phyloP scores from a whole-genome alignment of 2,797 vertebrate species.

The Eulemur mongoz region DNA sequence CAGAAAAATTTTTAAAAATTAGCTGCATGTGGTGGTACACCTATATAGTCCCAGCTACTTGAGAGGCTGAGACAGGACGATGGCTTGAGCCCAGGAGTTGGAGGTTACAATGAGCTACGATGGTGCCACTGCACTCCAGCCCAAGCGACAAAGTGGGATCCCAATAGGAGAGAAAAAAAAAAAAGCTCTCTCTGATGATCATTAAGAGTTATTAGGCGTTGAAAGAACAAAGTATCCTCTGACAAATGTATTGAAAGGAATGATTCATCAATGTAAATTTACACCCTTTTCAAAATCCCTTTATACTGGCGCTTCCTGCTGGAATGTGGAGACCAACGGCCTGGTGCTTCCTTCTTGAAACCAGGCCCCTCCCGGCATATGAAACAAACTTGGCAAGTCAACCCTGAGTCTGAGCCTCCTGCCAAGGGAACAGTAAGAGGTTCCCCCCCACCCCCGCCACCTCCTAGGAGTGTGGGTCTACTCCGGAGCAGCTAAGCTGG shows the following conservation, averaged over 20 bases:
- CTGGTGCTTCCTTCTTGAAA: conserved; percentile 13
- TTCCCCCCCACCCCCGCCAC: not conserved
- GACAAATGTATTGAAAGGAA: not conserved
- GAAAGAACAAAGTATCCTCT: not conserved
- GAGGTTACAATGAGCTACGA: not conserved
- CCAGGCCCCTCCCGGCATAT: not conserved
- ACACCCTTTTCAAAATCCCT: not conserved
- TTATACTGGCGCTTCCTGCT: not conserved
- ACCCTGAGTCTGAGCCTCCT: not conserved
- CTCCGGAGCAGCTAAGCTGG: not conserved
- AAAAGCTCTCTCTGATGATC: not conserved
- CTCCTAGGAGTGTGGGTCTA: not conserved
- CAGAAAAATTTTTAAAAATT: not conserved
- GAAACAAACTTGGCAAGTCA: not conserved
- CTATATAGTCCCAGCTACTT: not conserved
- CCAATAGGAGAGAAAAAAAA: not conserved
- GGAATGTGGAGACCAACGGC: not conserved
- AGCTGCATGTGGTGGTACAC: not conserved
- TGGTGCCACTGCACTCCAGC: not conserved
- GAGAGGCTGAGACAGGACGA: not conserved
- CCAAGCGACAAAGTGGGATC: not conserved
- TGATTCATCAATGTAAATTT: not conserved
- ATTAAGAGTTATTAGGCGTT: not conserved
- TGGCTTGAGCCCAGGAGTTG: not conserved
- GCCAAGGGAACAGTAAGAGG: not conserved